Evolutionary conservation across 2,797 vertebrate species (phyloP).

Genomic region (Muscicapa striata): DNA sequence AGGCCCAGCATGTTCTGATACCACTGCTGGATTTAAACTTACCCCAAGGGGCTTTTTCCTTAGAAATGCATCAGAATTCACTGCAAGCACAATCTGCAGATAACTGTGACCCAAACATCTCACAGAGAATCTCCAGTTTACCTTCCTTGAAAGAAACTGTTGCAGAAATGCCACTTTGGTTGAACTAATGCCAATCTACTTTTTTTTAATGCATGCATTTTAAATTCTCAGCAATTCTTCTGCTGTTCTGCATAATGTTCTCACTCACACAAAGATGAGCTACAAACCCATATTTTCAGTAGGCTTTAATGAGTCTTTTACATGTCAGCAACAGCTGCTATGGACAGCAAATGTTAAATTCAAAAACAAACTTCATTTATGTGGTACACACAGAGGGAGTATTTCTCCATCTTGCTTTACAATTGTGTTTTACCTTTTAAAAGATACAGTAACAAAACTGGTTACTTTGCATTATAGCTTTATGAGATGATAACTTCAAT

Average conservation of each 20-base stretch:
- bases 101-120: neutral
- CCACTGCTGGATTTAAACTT: neutral
- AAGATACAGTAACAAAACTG: neutral
- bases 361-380: neutral
- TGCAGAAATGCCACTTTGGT: neutral
- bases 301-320: neutral
- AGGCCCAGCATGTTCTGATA: neutral
- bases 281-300: neutral
- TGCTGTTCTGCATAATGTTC: neutral
- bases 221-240: neutral
- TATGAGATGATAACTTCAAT: neutral
- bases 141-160: neutral
- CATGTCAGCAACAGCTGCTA: neutral
- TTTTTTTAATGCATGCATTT: accelerated
- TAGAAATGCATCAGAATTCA: neutral
- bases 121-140: neutral
- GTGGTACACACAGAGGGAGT: neutral
- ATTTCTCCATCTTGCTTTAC: neutral
- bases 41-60: neutral
- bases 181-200: neutral
- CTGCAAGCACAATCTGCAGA: neutral
- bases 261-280: neutral
- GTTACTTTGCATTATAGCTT: neutral
- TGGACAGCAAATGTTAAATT: neutral
- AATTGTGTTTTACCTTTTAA: neutral